phyloP scores from a whole-genome alignment of 2,888 invertebrate genomes.

The Zele albiditarsus region DNA sequence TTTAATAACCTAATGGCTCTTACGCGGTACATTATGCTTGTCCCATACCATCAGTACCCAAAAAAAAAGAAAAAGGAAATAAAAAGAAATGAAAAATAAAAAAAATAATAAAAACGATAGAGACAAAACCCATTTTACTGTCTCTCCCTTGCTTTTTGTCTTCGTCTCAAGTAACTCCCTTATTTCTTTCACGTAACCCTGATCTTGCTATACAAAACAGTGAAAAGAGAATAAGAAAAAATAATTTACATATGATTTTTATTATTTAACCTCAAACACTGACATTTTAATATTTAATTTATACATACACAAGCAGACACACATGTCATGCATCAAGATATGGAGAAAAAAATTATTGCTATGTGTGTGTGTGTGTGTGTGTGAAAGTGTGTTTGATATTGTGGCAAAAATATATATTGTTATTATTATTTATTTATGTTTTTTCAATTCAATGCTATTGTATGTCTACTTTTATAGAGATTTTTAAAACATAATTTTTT shows the following conservation, averaged over 20 bases:
- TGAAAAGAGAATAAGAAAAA: neutral
- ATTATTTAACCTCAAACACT: conserved; percentile 20
- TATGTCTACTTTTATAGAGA: neutral
- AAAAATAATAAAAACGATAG: conserved; percentile 20
- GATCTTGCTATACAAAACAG: conserved; percentile 38
- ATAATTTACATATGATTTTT: conserved; percentile 34
- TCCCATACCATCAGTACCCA: conserved; percentile 40
- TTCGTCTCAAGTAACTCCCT: conserved; percentile 42
- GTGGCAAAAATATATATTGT: neutral
- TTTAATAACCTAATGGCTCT: conserved; percentile 73
- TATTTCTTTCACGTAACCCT: conserved; percentile 51
- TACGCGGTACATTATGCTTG: conserved; percentile 62
- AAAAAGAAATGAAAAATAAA: conserved; percentile 38
- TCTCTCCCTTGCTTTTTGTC: conserved; percentile 37
- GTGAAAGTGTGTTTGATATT: too few species aligned
- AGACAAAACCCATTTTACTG: conserved; percentile 41
- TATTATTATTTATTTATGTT: conserved; percentile 3
- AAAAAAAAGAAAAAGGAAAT: conserved; percentile 10
- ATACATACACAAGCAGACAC: too few species aligned
- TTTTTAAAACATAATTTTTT: neutral
- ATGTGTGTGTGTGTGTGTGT: too few species aligned
- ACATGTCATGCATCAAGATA: too few species aligned
- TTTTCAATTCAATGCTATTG: neutral
- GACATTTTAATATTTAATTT: conserved; percentile 1
- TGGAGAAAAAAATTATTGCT: too few species aligned